Percentiles rank a stretch among this genome's conserved stretches.
phyloP scores from a whole-genome alignment of 2,888 invertebrate species.

The Galeruca laticollis region DNA sequence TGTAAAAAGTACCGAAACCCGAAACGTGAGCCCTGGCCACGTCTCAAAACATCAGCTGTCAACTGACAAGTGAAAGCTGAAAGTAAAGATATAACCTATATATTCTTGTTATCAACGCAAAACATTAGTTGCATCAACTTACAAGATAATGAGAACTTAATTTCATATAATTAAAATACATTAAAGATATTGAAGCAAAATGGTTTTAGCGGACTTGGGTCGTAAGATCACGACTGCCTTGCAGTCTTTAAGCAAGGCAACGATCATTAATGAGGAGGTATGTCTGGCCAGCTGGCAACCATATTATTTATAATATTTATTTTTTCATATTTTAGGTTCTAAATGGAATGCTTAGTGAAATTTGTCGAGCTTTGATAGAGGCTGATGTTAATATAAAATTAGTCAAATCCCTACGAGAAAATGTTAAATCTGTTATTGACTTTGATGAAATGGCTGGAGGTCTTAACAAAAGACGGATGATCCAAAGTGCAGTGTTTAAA shows the following conservation, averaged over 20 bases:
- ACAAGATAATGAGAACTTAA: conserved; percentile 28
- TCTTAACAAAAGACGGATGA: conserved; percentile 97
- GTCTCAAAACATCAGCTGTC: conserved; percentile 19
- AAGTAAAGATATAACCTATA: conserved; percentile 19
- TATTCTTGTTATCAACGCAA: conserved; percentile 20
- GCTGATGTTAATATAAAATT: conserved; percentile 97
- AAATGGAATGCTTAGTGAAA: conserved; percentile 99
- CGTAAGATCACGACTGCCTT: conserved; percentile 98
- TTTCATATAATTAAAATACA: conserved; percentile 33
- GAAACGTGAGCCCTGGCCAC: conserved; percentile 2
- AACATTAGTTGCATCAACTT: conserved; percentile 21
- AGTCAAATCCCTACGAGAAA: conserved; percentile 95
- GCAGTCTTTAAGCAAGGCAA: conserved; percentile 97
- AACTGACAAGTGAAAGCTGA: conserved; percentile 14
- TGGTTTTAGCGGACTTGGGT: conserved; percentile 99
- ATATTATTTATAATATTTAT: conserved; percentile 32
- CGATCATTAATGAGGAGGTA: conserved; percentile 98
- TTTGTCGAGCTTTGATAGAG: conserved; percentile 96
- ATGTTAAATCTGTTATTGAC: conserved; percentile 97
- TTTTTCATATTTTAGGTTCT: conserved; percentile 77
- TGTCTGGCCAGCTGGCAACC: conserved; percentile 56
- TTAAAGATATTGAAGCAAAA: conserved; percentile 67
- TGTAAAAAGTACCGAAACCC: too few species aligned
- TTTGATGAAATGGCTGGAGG: conserved; percentile 99
- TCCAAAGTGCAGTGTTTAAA: conserved; percentile 98